Evolutionary conservation across 2,888 invertebrate species (phyloP).

Genomic region (Diplolepis rosae): DNA sequence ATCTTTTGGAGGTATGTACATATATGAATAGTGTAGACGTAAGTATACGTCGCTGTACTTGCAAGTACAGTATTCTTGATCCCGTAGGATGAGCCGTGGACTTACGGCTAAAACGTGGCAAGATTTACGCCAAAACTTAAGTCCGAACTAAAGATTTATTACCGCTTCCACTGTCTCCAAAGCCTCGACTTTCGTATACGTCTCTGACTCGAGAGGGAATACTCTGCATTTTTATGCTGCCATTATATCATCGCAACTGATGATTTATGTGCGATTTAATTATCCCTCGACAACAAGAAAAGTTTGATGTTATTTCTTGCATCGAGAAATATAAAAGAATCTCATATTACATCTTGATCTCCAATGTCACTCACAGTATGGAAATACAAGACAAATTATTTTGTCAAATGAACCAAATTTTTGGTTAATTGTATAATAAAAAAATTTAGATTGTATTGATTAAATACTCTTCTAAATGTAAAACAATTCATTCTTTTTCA

Average conservation of each 20-base stretch:
- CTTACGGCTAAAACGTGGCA: conserved; percentile 73
- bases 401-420: too few species aligned
- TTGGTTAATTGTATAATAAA: too few species aligned
- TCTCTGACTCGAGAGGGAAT: conserved; percentile 52
- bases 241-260: conserved; percentile 18
- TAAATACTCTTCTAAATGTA: too few species aligned
- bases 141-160: conserved; percentile 71
- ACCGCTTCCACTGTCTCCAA: conserved; percentile 52
- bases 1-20: conserved; percentile 49
- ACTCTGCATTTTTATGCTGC: conserved; percentile 59
- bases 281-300: conserved; percentile 1
- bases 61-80: conserved; percentile 67
- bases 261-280: conserved; percentile 19
- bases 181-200: conserved; percentile 41
- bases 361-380: too few species aligned
- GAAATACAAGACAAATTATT: too few species aligned
- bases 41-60: conserved; percentile 48
- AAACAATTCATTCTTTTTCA: too few species aligned
- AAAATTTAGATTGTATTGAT: too few species aligned
- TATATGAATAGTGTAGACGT: conserved; percentile 18
- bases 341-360: too few species aligned
- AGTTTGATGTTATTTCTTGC: too few species aligned
- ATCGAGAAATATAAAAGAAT: too few species aligned
- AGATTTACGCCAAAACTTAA: conserved; percentile 73
- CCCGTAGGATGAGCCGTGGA: conserved; percentile 70